Conservation (phyloP, 2,888 invertebrate genomes). For the Protonemura montana region DNA sequence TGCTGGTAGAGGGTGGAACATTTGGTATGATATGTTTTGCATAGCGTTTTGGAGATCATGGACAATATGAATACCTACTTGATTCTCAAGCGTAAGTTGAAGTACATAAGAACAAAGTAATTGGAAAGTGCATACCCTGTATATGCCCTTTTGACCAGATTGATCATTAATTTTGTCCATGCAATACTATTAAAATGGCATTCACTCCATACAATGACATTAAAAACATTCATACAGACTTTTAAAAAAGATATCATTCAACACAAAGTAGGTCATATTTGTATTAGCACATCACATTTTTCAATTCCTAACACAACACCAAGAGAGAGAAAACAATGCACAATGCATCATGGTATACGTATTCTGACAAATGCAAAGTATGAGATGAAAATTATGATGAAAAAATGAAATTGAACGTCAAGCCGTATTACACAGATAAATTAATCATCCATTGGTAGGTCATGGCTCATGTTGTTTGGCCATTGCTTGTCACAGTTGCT, state of each 20-base stretch:
- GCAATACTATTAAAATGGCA: neutral
- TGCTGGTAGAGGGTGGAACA: neutral
- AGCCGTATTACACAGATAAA: neutral
- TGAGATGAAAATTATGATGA: neutral
- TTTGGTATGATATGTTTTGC: neutral
- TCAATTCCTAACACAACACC: neutral
- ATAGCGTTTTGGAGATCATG: neutral
- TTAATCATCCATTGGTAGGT: too few species aligned
- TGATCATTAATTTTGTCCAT: neutral
- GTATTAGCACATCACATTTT: neutral
- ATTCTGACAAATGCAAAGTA: neutral
- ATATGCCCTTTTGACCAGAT: neutral
- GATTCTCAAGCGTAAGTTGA: neutral
- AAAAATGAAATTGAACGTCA: neutral
- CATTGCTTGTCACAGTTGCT: too few species aligned
- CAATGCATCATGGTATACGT: neutral
- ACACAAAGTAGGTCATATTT: neutral
- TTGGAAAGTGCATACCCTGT: neutral
- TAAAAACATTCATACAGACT: neutral
- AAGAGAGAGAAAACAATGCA: neutral
- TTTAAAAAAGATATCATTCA: neutral
- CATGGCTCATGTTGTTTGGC: too few species aligned
- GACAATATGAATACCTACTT: constrained; percentile 23
- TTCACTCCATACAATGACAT: neutral
- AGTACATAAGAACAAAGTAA: neutral